phyloP scores from a whole-genome alignment of 1,140 invertebrate species.

The Thaumatotibia leucotreta region DNA sequence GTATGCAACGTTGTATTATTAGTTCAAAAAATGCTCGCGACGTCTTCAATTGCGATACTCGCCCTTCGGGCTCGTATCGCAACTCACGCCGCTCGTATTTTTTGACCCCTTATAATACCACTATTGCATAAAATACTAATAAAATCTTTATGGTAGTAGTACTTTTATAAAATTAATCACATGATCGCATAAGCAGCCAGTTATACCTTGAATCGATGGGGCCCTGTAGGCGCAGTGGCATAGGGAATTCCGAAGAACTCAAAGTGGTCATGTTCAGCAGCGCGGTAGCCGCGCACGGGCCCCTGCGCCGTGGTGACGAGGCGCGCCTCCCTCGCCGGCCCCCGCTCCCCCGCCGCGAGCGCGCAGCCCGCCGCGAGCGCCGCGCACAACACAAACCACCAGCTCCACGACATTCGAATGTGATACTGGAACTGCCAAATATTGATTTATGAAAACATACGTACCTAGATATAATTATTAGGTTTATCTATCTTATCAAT shows the following conservation, averaged over 20 bases:
- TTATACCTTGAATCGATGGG: slow-evolving; percentile 46
- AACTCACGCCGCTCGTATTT: no score
- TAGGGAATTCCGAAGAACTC: slow-evolving; percentile 48
- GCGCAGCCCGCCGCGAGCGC: neutral
- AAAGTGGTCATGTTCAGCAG: slow-evolving; percentile 27
- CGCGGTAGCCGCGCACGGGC: slow-evolving; percentile 38
- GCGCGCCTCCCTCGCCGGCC: slow-evolving; percentile 13
- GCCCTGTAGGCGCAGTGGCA: slow-evolving; percentile 41
- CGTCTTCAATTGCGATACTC: no score
- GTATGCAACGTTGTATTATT: no score
- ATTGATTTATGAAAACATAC: no score
- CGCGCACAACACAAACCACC: neutral
- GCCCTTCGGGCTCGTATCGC: no score
- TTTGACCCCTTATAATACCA: no score
- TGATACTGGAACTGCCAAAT: neutral
- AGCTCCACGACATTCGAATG: neutral
- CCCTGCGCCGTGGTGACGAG: slow-evolving; percentile 34
- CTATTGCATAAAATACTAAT: no score
- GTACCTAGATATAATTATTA: no score
- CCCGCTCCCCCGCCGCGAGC: neutral
- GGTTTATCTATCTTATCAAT: neutral
- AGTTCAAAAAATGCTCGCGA: no score
- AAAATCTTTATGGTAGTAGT: no score
- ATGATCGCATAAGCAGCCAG: no score
- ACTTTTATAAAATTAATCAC: no score